Evolutionary conservation across 2,888 invertebrate genomes (phyloP), one percentile per base, ranked within the genome.

Genomic region (Eupeodes luniger): DNA sequence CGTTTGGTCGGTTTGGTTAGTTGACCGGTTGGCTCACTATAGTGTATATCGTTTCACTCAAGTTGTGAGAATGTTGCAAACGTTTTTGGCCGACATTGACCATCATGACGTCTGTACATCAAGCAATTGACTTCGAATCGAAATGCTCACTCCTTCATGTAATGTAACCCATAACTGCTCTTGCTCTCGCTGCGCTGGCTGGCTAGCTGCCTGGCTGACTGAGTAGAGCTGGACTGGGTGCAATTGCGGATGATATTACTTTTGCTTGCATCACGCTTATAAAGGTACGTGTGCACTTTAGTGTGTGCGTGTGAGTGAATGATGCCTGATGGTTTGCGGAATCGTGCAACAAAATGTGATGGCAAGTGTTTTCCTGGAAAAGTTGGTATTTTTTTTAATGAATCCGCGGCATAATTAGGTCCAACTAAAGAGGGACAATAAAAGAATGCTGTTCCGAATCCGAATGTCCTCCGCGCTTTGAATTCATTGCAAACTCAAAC

Each of bases 321-420:
- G 34, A 5, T 44, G 11, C 11, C 11, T 72, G 14, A 40, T 51
- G 27, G 49, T 55, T 69, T 53, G 66, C 49, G 47, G 66, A 66
- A 59, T 57, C 9, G 1, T 11, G 16, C 19, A 61, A 80, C 62
- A 62, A 47, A 27, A 47, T 27, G 61, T 55, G 67, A 72, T 84
- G 70, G 49, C 83, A 83, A 79, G 86, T 83, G 84, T 66, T 77
- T 88, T 88, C 88, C 81, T 64, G 88, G 88, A 88, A 88, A 69
- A 74, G 44, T 78, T 78, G 81, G 77, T 49, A 78, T 75, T 55
- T 77, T 40, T 40, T 76, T 81, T 85, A 85, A 88, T 88, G 81
- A 88, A 85, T 78, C 77, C 88, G 57, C 88, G 57, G 88, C 85
- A 78, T 88, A 88, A 88, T 88, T 88, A 88, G 85, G 78, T 78